Percentiles rank a stretch among this genome's conserved stretches.
phyloP scores from a whole-genome alignment of 37 sponge, comb jelly and placozoan species.

The Halisarca cf. caerulea region DNA sequence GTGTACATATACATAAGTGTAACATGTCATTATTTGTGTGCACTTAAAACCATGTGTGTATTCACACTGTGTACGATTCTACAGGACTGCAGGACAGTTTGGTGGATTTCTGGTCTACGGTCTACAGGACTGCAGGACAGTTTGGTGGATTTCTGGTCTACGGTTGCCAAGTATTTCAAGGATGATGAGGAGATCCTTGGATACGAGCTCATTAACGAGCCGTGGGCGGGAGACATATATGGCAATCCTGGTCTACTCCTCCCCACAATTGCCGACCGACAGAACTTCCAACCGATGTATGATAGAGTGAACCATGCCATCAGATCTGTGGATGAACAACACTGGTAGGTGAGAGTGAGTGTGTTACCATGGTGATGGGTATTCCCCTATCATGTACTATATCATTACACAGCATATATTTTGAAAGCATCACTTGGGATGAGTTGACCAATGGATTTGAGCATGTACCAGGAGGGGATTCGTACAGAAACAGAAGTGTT shows the following conservation, averaged over 20 bases:
- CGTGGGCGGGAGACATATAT: slow-evolving; percentile 87
- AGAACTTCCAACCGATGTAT: slow-evolving; percentile 75
- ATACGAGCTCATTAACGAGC: slow-evolving; percentile 94
- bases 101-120: slow-evolving; percentile 77
- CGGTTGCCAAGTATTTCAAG: slow-evolving; percentile 71
- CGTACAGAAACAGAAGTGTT: slow-evolving; percentile 81
- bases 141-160: slow-evolving; percentile 75
- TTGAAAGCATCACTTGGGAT: slow-evolving; percentile 86
- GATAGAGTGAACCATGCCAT: slow-evolving; percentile 54
- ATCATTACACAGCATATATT: slow-evolving; percentile 66
- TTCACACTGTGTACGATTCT: too few species aligned
- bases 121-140: slow-evolving; percentile 70
- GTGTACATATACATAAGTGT: not conserved
- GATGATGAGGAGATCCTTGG: slow-evolving; percentile 69
- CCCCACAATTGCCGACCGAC: slow-evolving; percentile 68
- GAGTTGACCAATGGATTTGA: slow-evolving; percentile 78
- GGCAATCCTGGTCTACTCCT: slow-evolving; percentile 53
- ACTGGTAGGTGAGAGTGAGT: not conserved
- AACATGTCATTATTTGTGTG: too few species aligned
- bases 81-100: slow-evolving; percentile 66
- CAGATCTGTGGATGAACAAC: slow-evolving; percentile 24
- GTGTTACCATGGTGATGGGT: too few species aligned
- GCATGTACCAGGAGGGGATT: slow-evolving; percentile 75
- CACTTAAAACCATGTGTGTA: too few species aligned
- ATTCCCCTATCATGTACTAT: too few species aligned